These are phyloP conservation scores for Archips crataeganus DNA, from an alignment of 2,888 invertebrate species.

Conservation along the genomic window DNA sequence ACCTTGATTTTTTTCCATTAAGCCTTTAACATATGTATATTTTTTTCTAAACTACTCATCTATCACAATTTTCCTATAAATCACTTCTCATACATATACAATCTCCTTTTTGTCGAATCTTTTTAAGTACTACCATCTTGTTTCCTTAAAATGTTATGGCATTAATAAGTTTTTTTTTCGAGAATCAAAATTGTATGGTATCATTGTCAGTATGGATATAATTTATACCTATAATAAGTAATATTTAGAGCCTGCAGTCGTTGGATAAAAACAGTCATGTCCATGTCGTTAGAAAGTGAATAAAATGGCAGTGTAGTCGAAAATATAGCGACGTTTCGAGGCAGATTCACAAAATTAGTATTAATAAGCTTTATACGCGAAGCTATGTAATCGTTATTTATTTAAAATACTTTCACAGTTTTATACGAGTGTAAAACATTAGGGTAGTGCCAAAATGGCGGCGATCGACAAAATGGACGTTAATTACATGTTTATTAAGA, in stretches of 20 bases:
- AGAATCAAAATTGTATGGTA: background rate
- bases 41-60: too few relatives aligned
- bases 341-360: slow-evolving; percentile 43
- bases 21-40: too few relatives aligned
- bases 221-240: background rate
- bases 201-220: slow-evolving; percentile 12
- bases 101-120: too few relatives aligned
- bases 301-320: background rate
- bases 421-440: slow-evolving; percentile 50
- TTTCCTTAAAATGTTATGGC: background rate
- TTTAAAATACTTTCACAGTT: slow-evolving; percentile 47
- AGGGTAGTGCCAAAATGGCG: slow-evolving; percentile 45
- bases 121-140: too few relatives aligned
- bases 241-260: slow-evolving; percentile 5
- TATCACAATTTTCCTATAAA: too few relatives aligned
- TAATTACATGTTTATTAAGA: slow-evolving; percentile 68
- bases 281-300: slow-evolving; percentile 12
- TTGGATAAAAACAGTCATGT: background rate
- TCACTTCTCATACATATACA: too few relatives aligned
- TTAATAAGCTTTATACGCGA: slow-evolving; percentile 48
- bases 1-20: too few relatives aligned
- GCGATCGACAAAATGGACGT: slow-evolving; percentile 46
- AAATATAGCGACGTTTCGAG: slow-evolving; percentile 1
- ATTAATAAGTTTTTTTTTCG: background rate
- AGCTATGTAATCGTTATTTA: slow-evolving; percentile 47